Base-by-base conservation (phyloP, 1,140 invertebrate genomes). In the Lasioglossum albipes region DNA sequence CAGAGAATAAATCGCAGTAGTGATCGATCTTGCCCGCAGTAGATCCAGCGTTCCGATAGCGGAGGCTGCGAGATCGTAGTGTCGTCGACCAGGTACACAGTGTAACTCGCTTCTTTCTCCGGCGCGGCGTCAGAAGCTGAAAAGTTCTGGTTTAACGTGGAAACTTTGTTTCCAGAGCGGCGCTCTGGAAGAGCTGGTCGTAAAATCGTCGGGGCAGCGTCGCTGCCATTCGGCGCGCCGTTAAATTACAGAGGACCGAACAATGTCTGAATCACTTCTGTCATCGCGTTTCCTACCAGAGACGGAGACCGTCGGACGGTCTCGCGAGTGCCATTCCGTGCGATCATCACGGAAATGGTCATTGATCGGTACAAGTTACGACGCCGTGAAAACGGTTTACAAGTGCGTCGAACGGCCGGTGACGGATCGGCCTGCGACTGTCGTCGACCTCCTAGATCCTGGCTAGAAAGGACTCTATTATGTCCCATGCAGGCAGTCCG, bases 221-320 rank as follows among this genome's bases (percentile, higher is more conserved):
- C 36, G 69, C 27, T 10, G 16, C 52, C 49, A 61, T 52, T 84
- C 77, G 62, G 72, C 57, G 31, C 31, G 5, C 31, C 45, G 83
- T 68, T 81, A 81, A 80, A 84, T 85, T 84, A 82, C 74, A 82
- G 54, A 85, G 83, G 67, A 52, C 65, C 67, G 68, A 81, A 81
- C 73, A 70, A 71, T 65, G 79, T 72, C 70, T 76, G 65, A 84
- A 84, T 85, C 74, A 69, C 18, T 42, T 45, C 41, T 57, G 16
- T 69, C 18, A 42, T 70, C 54, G 67, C 68, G n/a, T 41, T 54
- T 68, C 41, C 41, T 59, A 18, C 54, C 52, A 5, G 13, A 4
- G 36, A 36, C 41, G 18, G 54, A 10, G 22, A 66, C 75, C 73
- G 57, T 69, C 73, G 36, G 71, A 70, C 82, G 75, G 78, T 69